Percentiles rank a stretch among this genome's conserved stretches.
phyloP scores from a whole-genome alignment of 2,113 vertebrate species.

The Phalacrocorax brasilianus region DNA sequence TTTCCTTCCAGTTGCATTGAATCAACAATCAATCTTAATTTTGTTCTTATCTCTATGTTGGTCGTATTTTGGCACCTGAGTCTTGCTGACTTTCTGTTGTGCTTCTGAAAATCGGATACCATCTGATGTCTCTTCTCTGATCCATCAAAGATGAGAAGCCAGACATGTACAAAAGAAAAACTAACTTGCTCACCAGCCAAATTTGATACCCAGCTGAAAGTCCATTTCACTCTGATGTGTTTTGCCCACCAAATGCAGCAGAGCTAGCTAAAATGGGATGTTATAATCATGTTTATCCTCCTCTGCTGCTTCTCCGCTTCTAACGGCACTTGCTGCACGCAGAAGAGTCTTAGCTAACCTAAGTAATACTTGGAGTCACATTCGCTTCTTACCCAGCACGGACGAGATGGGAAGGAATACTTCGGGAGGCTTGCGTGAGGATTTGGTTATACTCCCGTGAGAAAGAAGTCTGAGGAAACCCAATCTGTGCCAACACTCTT shows the following conservation, averaged over 20 bases:
- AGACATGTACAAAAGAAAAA: neutral
- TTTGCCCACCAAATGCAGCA: neutral
- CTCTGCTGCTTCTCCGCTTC: neutral
- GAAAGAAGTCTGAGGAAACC: neutral
- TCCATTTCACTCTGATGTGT: neutral
- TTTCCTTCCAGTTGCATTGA: neutral
- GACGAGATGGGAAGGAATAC: neutral
- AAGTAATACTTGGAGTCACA: no score
- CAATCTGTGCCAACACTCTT: neutral
- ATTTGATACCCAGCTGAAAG: neutral
- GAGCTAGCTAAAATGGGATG: neutral
- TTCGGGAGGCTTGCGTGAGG: neutral
- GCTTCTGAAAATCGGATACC: neutral
- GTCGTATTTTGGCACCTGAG: neutral
- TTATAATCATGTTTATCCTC: neutral
- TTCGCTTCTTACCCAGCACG: neutral
- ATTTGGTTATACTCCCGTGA: neutral
- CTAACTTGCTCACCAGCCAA: neutral
- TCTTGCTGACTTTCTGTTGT: neutral
- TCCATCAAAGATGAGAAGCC: neutral
- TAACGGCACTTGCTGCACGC: neutral
- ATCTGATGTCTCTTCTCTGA: neutral
- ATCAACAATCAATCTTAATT: neutral
- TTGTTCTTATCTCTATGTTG: neutral
- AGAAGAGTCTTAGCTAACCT: neutral